Percentiles rank a stretch among this genome's conserved stretches.
Evolutionary conservation across 2,888 invertebrate genomes (phyloP).

Genomic region (Biston stratarius): DNA sequence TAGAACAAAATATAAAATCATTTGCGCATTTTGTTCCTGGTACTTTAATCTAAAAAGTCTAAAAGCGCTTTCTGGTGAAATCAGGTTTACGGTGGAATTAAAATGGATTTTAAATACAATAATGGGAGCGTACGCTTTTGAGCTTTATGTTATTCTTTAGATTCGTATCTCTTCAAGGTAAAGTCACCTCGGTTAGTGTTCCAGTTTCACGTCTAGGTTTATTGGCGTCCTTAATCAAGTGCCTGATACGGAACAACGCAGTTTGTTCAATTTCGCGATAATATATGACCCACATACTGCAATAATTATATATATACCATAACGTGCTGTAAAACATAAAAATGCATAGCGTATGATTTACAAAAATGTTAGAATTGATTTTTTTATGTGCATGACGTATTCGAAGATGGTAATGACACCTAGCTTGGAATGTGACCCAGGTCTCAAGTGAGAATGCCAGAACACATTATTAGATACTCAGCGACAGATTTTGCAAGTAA

Average conservation of each 20-base stretch:
- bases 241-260: slow-evolving; percentile 44
- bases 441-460: too few relatives aligned
- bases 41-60: not conserved
- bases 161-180: slow-evolving; percentile 15
- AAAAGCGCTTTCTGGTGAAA: not conserved
- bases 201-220: slow-evolving; percentile 31
- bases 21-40: slow-evolving; percentile 3
- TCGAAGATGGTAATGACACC: too few relatives aligned
- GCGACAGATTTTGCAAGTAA: too few relatives aligned
- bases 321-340: slow-evolving; percentile 1
- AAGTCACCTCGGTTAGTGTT: slow-evolving; percentile 4
- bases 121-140: slow-evolving; percentile 1
- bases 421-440: too few relatives aligned
- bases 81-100: slow-evolving; percentile 3
- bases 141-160: slow-evolving; percentile 3
- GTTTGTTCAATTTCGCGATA: slow-evolving; percentile 53
- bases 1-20: slow-evolving; percentile 1
- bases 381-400: too few relatives aligned
- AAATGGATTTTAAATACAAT: slow-evolving; percentile 12
- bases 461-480: too few relatives aligned
- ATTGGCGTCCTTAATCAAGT: slow-evolving; percentile 37
- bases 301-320: not conserved
- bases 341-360: not conserved
- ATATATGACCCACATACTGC: slow-evolving; percentile 54
- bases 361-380: not conserved